Base-by-base conservation (phyloP, 2,888 invertebrate genomes). In the Cyrtodaria siliqua region DNA sequence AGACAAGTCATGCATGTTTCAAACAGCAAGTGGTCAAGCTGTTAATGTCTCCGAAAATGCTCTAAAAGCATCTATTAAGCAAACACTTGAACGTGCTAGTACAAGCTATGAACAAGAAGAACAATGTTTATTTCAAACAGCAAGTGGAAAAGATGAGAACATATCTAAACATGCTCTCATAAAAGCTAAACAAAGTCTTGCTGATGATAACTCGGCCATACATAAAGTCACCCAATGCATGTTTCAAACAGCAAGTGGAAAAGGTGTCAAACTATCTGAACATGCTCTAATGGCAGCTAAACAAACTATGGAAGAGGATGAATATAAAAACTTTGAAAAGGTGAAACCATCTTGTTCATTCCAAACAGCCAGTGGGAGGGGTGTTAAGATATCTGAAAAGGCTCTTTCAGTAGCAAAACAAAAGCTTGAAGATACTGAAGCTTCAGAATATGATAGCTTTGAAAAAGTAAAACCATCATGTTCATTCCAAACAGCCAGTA, bases 61-160 rank as follows among this genome's bases (percentile, higher is more conserved):
- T 9, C 42, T 77, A 2, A 23, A 52, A 27, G 23, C 49, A 40
- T 69, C 71, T 18, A 12, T 33, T 33, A 67, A 49, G 27, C 3
- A 47, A 60, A 63, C 52, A 6, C 59, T 64, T 29, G 33, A 75
- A 6, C 16, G 8, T 20, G 16, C 9, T 9, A 44, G 16, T 44
- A 6, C 16, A 44, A 18, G n/a, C 6, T 6, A 44, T 4, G 20
- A 20, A 12, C 16, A 12, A 12, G 40, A 38, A 6, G n/a, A n/a
- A n/a, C n/a, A n/a, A n/a, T 24, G 52, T n/a, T 38, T 42, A 18
- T 79, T 85, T 70, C 62, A 66, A n/a, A 71, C 80, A 55, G 76
- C 74, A 12, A 69, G 72, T 20, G 69, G 76, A 16, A 68, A 62
- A 26, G n/a, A 33, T 23, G 73, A 76, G 0, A 50, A 40, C 0